phyloP scores from a whole-genome alignment of 2,113 vertebrate genomes.

The Anarhynchus alexandrinus region DNA sequence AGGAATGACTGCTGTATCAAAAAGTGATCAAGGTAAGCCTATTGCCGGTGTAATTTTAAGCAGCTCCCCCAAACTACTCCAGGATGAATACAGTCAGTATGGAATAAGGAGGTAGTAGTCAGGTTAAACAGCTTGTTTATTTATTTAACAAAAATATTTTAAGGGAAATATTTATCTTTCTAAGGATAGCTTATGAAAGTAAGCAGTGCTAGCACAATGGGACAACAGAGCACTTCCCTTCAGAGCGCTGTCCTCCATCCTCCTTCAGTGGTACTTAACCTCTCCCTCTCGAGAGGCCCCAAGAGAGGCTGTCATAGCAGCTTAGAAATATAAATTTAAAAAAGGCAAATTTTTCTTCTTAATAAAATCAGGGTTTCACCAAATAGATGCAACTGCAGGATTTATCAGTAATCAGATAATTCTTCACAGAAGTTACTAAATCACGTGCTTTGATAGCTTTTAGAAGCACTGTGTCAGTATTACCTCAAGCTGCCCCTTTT shows the following conservation, averaged over 20 bases:
- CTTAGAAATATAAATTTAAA: not conserved
- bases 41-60: not conserved
- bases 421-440: not conserved
- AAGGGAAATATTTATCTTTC: not conserved
- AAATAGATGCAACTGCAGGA: not conserved
- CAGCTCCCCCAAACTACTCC: not conserved
- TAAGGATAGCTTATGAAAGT: not conserved
- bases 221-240: not conserved
- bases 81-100: not conserved
- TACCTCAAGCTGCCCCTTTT: not conserved
- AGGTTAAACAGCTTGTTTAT: not conserved
- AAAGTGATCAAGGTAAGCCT: not conserved
- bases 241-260: not conserved
- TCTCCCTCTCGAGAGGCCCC: not conserved
- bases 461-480: not conserved
- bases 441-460: not conserved
- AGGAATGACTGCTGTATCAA: not conserved
- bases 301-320: not conserved
- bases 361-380: not conserved
- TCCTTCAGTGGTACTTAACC: not conserved
- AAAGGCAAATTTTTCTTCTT: not conserved
- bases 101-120: not conserved
- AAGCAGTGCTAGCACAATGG: not conserved
- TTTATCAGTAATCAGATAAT: not conserved
- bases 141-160: not conserved